A percentile compares a stretch with the other conserved stretches of the same genome.
These are phyloP conservation scores for Pachypanchax playfairii DNA, from an alignment of 2,113 vertebrate species.

Conservation along the genomic window DNA sequence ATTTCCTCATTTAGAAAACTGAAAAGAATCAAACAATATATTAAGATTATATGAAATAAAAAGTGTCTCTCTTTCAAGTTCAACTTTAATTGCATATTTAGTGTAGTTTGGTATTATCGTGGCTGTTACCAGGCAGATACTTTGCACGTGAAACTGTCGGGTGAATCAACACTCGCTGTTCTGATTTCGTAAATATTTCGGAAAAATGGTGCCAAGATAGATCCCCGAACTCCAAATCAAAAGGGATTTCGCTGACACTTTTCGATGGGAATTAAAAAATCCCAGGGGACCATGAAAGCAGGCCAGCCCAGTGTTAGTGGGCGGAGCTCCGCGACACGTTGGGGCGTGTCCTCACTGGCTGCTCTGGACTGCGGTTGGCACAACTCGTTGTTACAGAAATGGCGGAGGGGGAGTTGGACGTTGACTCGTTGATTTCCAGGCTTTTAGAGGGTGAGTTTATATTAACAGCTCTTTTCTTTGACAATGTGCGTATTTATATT, in stretches of 20 bases:
- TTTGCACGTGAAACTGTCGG: no score
- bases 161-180: no score
- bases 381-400: slow-evolving; percentile 79
- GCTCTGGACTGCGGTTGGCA: slow-evolving; percentile 54
- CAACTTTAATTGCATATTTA: no score
- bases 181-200: no score
- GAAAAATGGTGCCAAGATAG: neutral
- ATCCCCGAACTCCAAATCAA: no score
- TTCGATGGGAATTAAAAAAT: neutral
- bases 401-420: slow-evolving; percentile 98
- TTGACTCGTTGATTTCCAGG: slow-evolving; percentile 95
- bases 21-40: no score
- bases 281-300: slow-evolving; percentile 3
- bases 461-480: rapidly evolving
- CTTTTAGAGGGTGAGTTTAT: slow-evolving; percentile 90
- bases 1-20: no score
- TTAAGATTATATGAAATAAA: no score
- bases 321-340: slow-evolving; percentile 21
- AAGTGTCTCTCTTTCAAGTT: no score
- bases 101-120: no score
- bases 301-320: neutral
- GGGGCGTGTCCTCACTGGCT: slow-evolving; percentile 59
- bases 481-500: rapidly evolving
- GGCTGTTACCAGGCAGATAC: no score
- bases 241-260: no score